These are phyloP conservation scores for Diploscapter pachys DNA, from an alignment of 1,140 invertebrate genomes.

Conservation along the genomic window DNA sequence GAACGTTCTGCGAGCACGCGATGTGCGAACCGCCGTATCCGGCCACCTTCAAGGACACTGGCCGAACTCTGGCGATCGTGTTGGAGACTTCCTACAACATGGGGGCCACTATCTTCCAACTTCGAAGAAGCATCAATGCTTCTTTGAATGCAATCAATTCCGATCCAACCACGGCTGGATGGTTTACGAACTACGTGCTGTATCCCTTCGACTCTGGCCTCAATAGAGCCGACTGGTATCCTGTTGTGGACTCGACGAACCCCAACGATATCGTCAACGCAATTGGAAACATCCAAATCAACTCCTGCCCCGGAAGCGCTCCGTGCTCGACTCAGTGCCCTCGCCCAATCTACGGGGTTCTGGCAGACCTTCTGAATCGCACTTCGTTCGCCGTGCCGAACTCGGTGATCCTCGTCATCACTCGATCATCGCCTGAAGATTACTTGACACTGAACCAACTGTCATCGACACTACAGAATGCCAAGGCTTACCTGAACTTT, in stretches of 20 bases:
- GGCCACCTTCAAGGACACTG: conserved; percentile 28
- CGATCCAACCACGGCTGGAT: conserved; percentile 24
- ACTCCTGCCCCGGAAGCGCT: conserved; percentile 34
- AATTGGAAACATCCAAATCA: conserved; percentile 28
- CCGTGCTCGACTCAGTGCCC: conserved; percentile 32
- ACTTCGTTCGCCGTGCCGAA: conserved; percentile 28
- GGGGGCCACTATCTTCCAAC: conserved; percentile 21
- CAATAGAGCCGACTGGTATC: conserved; percentile 34
- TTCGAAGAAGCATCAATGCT: conserved; percentile 28
- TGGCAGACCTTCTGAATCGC: conserved; percentile 23
- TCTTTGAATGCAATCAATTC: conserved; percentile 22
- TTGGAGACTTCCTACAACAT: conserved; percentile 39
- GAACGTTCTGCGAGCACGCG: conserved; percentile 32
- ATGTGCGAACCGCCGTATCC: conserved; percentile 32
- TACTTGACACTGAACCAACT: not conserved
- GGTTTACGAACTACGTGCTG: conserved; percentile 42
- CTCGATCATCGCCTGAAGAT: conserved; percentile 33
- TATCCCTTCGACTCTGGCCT: conserved; percentile 41
- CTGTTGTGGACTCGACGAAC: conserved; percentile 14
- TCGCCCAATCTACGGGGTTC: conserved; percentile 31
- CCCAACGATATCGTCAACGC: conserved; percentile 28
- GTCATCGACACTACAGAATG: conserved; percentile 23
- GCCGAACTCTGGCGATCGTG: conserved; percentile 37
- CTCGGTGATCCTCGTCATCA: conserved; percentile 37
- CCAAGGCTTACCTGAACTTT: conserved; percentile 33